Evolutionary conservation across 1,140 invertebrate genomes (phyloP).

Genomic region (Polypedilum vanderplanki): DNA sequence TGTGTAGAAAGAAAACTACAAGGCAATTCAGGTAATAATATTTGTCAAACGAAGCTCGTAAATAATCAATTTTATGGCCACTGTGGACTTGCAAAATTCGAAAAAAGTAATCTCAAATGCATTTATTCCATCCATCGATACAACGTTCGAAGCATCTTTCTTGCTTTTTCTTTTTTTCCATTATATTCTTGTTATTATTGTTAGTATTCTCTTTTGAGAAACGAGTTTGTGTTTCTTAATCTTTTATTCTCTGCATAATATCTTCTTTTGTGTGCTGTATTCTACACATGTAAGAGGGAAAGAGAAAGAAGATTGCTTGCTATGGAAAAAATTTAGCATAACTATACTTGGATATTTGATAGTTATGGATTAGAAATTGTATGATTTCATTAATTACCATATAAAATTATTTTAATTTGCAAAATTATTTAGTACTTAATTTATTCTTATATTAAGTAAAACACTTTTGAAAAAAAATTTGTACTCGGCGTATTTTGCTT

Average conservation of each 20-base stretch:
- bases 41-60: background rate
- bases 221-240: constrained; percentile 16
- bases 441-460: no score
- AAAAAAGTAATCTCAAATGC: background rate
- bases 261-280: no score
- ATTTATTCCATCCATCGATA: background rate
- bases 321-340: background rate
- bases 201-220: background rate
- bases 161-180: background rate
- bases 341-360: background rate
- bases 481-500: background rate
- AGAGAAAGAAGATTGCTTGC: background rate
- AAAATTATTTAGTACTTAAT: no score
- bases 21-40: background rate
- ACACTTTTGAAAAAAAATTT: background rate
- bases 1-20: no score
- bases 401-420: no score
- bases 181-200: background rate
- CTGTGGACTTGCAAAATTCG: background rate
- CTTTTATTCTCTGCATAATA: background rate
- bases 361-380: background rate
- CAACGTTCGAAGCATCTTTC: background rate
- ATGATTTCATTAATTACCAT: background rate
- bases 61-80: constrained; percentile 21
- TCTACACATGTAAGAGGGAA: background rate